Percentiles rank a stretch among this genome's conserved stretches.
Conservation (phyloP, 2,797 vertebrate genomes). For the Ibycter americanus region DNA sequence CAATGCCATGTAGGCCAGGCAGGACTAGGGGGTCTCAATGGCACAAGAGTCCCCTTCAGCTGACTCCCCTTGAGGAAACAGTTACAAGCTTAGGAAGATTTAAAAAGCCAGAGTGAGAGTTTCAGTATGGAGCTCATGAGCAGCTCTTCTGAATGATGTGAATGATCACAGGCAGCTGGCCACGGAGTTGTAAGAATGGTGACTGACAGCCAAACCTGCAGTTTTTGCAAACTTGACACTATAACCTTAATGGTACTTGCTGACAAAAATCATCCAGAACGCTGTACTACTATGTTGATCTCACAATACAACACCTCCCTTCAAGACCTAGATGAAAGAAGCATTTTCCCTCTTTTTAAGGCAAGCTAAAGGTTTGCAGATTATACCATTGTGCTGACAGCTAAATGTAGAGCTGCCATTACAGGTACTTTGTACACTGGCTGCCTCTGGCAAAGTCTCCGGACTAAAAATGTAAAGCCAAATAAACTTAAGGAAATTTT, state of each 20-base stretch:
- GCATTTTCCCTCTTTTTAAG: background rate
- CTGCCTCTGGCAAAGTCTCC: background rate
- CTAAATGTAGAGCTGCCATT: background rate
- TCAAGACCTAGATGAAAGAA: background rate
- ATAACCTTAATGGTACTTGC: background rate
- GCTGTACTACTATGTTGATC: background rate
- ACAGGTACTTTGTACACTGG: background rate
- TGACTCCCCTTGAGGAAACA: background rate
- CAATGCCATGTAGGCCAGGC: accelerated
- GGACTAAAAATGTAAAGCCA: slow-evolving; percentile 15
- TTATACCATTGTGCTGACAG: background rate
- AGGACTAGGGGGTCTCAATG: background rate
- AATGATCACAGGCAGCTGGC: background rate
- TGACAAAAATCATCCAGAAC: background rate
- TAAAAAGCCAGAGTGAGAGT: background rate
- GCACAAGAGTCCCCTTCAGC: background rate
- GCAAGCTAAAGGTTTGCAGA: background rate
- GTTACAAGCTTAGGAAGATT: background rate
- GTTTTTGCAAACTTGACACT: background rate
- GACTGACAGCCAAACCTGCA: background rate
- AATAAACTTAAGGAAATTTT: slow-evolving; percentile 53
- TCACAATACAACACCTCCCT: background rate
- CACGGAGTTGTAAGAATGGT: accelerated
- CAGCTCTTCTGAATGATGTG: background rate
- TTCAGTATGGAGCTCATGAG: background rate